Base-by-base conservation (phyloP, 2,797 vertebrate genomes). In the Acanthiza pusilla region DNA sequence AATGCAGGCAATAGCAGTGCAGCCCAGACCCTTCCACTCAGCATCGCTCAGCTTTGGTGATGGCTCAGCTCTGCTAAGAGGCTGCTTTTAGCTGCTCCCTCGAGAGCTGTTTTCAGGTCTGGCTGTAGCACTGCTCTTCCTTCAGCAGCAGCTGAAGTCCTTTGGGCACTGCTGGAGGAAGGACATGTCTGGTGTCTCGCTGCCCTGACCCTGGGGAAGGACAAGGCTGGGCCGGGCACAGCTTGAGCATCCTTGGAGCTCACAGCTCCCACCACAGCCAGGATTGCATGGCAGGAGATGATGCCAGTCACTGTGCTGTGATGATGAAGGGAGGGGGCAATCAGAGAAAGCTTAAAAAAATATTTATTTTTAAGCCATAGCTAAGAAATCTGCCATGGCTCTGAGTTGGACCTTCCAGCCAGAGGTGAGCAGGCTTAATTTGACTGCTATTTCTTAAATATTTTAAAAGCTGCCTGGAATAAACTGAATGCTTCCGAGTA, bases 391-490 rank as follows among this genome's bases (percentile, higher is more conserved):
- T 73, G 50, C 82, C 30, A 25, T 5, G 7, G 55, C 61, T 88
- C 55, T 53, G 58, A 87, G 70, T 0, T 55, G 61, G 76, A 88
- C 91, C 25, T 94, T 86, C 38, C 53, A 88, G 71, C 16, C 79
- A 77, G 85, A 80, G 84, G 68, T 79, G 83, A 87, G 67, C 68
- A 38, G 81, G 82, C 77, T 96, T 96, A 85, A 93, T 92, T 75
- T 76, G 94, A 90, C 91, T 95, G 91, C 78, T 61, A 82, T 96
- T 95, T 77, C 95, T 96, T 97, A 91, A 97, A 94, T 96, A 96
- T 97, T 97, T 97, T 54, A 96, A 95, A 81, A 91, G 92, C 79
- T 95, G 93, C 94, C 94, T 90, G 93, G 93, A 97, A 96, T 97
- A 96, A 97, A 97, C 93, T 54, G 87, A 96, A 96, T 81, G 79